Evolutionary conservation across 2,113 vertebrate genomes (phyloP).

Genomic region (Micronycteris hirsuta): DNA sequence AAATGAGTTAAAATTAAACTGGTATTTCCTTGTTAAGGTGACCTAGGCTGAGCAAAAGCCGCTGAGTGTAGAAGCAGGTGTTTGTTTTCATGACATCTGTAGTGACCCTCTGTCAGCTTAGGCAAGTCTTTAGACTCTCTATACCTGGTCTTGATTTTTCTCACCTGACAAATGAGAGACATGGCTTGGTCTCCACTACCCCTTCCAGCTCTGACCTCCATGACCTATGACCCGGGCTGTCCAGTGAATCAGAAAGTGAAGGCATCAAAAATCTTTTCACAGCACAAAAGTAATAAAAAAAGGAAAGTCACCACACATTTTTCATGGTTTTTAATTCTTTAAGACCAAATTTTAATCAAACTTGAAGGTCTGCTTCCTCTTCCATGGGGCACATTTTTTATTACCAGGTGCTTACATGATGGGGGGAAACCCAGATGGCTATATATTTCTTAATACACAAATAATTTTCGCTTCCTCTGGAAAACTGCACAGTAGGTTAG

Average conservation of each 20-base stretch:
- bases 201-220: not conserved
- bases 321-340: not conserved
- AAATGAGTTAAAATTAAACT: not conserved
- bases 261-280: not conserved
- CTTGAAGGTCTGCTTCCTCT: not conserved
- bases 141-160: not conserved
- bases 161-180: not conserved
- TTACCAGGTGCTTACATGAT: conserved; percentile 26
- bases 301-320: not conserved
- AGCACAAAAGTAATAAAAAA: not conserved
- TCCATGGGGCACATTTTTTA: not conserved
- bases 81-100: accelerated
- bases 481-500: conserved; percentile 36
- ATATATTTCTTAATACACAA: conserved; percentile 54
- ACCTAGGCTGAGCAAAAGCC: not conserved
- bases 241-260: not conserved
- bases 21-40: not conserved
- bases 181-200: not conserved
- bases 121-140: not conserved
- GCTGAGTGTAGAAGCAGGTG: not conserved
- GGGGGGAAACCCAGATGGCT: not conserved
- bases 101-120: not conserved
- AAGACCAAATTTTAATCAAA: not conserved
- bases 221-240: not conserved
- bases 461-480: conserved; percentile 67